Evolutionary conservation across 2,797 vertebrate genomes (phyloP).

Genomic region (Leptatherina wallacei): DNA sequence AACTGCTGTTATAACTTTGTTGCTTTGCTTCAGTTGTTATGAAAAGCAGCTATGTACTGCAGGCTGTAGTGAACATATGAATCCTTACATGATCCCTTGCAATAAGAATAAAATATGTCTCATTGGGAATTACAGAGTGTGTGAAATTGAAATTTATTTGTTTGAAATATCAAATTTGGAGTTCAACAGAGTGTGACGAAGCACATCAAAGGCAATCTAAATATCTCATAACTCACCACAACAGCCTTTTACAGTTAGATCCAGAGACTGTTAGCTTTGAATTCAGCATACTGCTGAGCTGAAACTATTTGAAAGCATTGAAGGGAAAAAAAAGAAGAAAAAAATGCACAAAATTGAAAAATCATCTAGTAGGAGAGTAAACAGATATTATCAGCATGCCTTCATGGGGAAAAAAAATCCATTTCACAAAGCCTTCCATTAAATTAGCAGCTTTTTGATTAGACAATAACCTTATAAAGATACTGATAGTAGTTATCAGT

Average conservation of each 20-base stretch:
- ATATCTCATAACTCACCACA: conserved; percentile 42
- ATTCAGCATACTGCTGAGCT: conserved; percentile 19
- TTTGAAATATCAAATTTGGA: conserved; percentile 50
- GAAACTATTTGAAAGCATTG: too few species aligned
- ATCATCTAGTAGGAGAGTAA: background rate
- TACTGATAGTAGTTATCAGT: background rate
- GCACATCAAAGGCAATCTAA: conserved; percentile 60
- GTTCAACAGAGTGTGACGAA: conserved; percentile 57
- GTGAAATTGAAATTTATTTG: conserved; percentile 52
- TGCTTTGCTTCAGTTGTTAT: conserved; percentile 6
- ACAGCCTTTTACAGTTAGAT: conserved; percentile 15
- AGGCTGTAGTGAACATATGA: conserved; percentile 18
- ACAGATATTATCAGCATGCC: too few species aligned
- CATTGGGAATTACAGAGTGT: conserved; percentile 27
- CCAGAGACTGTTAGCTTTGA: conserved; percentile 16
- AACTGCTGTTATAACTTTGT: conserved; percentile 7
- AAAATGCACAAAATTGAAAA: background rate
- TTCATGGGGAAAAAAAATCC: background rate
- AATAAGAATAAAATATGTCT: conserved; percentile 45
- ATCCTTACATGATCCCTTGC: conserved; percentile 13
- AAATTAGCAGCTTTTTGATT: background rate
- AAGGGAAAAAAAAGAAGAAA: background rate
- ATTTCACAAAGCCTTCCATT: conserved; percentile 4
- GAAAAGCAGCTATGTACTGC: conserved; percentile 8
- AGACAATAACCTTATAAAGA: background rate